Evolutionary conservation across 2,888 invertebrate genomes (phyloP).

Genomic region (Lampropteryx suffumata): DNA sequence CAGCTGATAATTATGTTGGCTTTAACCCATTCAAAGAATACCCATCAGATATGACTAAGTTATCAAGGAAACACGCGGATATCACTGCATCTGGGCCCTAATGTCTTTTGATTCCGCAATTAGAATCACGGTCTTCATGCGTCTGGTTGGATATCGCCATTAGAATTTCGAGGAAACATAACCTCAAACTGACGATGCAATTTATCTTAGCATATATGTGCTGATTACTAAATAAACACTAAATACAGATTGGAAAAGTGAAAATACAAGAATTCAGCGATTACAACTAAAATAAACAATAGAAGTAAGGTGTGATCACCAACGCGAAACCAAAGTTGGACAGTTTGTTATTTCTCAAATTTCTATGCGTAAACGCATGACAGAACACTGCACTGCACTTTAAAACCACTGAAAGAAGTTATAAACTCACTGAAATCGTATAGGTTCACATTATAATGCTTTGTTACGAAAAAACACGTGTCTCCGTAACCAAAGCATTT

Average conservation of each 20-base stretch:
- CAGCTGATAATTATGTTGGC: no score
- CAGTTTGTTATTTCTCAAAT: background rate
- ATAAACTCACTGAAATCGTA: slow-evolving; percentile 22
- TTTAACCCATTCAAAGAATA: no score
- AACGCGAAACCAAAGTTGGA: slow-evolving; percentile 3
- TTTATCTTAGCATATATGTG: background rate
- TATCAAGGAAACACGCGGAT: no score
- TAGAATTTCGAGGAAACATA: background rate
- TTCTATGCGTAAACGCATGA: background rate
- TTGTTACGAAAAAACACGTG: slow-evolving; percentile 34
- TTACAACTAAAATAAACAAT: slow-evolving; percentile 22
- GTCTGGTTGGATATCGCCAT: no score
- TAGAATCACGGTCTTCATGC: no score
- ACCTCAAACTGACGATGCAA: slow-evolving; percentile 3
- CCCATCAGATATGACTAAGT: no score
- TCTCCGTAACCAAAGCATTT: slow-evolving; percentile 30
- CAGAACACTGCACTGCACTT: slow-evolving; percentile 16
- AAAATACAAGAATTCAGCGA: background rate
- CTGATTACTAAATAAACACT: no score
- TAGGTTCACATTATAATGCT: slow-evolving; percentile 12
- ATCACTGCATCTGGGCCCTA: no score
- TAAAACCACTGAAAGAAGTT: slow-evolving; percentile 1
- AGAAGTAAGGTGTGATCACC: slow-evolving; percentile 8
- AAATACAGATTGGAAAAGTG: background rate
- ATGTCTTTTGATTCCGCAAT: no score